These are phyloP conservation scores for Automeris io DNA, from an alignment of 2,888 invertebrate species.

Conservation along the genomic window DNA sequence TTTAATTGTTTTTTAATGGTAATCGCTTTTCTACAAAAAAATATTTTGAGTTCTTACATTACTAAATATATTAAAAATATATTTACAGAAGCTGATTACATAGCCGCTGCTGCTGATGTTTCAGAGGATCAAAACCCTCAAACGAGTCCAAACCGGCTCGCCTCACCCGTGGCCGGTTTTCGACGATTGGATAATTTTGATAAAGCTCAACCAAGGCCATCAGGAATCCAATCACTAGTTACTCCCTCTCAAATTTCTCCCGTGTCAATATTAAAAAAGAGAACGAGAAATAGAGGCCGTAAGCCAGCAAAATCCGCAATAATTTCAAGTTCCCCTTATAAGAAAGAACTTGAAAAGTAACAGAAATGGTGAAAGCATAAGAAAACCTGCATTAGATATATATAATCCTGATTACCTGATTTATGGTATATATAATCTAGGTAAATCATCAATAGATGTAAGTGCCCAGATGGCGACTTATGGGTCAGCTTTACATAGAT, in stretches of 20 bases:
- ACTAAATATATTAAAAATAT: constrained; percentile 11
- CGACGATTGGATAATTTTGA: constrained; percentile 5
- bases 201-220: constrained; percentile 6
- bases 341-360: constrained; percentile 8
- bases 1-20: too few relatives aligned
- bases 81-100: constrained; percentile 11
- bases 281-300: constrained; percentile 10
- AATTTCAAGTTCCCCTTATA: constrained; percentile 11
- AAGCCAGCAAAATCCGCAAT: constrained; percentile 8
- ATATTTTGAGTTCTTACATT: too few relatives aligned
- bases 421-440: neutral
- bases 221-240: constrained; percentile 7
- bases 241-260: constrained; percentile 10
- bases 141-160: neutral
- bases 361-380: neutral
- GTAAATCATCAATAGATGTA: constrained; percentile 11
- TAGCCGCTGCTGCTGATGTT: constrained; percentile 7
- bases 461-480: constrained; percentile 19
- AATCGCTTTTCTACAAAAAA: too few relatives aligned
- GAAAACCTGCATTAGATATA: neutral
- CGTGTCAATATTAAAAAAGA: constrained; percentile 10
- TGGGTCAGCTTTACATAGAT: constrained; percentile 13
- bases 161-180: neutral
- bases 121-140: constrained; percentile 3
- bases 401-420: too few relatives aligned